A percentile compares a stretch with the other conserved stretches of the same genome.
Conservation (phyloP, 2,113 vertebrate genomes). For the Prochilodus magdalenae region DNA sequence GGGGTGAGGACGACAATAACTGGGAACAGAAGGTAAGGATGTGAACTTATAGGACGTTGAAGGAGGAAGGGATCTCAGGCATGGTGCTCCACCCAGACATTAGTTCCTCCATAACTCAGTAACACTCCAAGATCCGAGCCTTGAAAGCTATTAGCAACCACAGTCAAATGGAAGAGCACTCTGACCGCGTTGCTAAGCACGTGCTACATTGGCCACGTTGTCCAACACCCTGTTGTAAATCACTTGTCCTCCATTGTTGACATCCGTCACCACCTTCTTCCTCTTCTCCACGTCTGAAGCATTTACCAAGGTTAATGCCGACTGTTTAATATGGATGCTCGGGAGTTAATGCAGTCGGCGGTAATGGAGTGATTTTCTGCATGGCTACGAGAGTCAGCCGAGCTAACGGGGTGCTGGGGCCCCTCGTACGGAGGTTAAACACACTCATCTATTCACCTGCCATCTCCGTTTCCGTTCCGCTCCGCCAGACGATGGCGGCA, state of each 20-base stretch:
- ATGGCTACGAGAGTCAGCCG: conserved; percentile 47
- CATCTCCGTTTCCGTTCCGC: conserved; percentile 45
- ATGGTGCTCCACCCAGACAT: too few relatives aligned
- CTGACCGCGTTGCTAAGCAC: background rate
- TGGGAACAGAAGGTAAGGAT: too few relatives aligned
- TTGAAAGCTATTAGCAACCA: background rate
- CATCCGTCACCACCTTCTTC: background rate
- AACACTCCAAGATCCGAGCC: background rate
- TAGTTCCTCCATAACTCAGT: background rate
- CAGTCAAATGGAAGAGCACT: background rate
- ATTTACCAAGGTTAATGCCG: background rate
- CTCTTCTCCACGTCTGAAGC: background rate
- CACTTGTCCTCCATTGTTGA: background rate
- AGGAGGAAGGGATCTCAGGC: too few relatives aligned
- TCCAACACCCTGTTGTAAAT: background rate
- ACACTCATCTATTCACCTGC: conserved; percentile 60
- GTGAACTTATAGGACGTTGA: too few relatives aligned
- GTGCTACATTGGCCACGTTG: background rate
- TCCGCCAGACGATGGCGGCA: conserved; percentile 23
- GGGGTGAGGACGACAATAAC: too few relatives aligned
- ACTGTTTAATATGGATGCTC: conserved; percentile 45
- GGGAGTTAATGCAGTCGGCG: conserved; percentile 51
- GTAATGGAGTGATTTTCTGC: conserved; percentile 58
- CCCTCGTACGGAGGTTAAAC: conserved; percentile 59
- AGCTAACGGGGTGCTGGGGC: conserved; percentile 31